A percentile compares a stretch with the other conserved stretches of the same genome.
Evolutionary conservation across 2,113 vertebrate species (phyloP).

Genomic region (Ranitomeya variabilis): DNA sequence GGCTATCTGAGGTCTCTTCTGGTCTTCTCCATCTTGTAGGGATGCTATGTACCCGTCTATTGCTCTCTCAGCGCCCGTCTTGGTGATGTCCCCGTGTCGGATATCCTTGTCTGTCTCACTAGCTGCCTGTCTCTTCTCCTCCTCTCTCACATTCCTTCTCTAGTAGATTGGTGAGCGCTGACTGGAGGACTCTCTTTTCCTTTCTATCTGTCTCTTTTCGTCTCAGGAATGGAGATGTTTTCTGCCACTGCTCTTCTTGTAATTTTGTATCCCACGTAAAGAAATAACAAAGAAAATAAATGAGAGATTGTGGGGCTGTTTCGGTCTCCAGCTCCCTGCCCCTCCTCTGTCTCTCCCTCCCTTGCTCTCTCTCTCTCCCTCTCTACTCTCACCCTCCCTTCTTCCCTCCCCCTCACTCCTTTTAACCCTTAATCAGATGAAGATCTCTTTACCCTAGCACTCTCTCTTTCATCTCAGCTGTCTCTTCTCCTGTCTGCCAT

Average conservation of each 20-base stretch:
- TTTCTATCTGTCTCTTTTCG: slow-evolving; percentile 2
- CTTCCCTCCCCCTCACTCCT: slow-evolving; percentile 21
- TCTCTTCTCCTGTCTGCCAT: slow-evolving; percentile 30
- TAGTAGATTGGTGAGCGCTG: not conserved
- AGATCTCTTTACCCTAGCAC: slow-evolving; percentile 33
- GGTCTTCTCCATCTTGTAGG: slow-evolving; percentile 13
- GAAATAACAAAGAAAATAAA: slow-evolving; percentile 58
- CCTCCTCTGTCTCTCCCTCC: slow-evolving; percentile 52
- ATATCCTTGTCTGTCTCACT: slow-evolving; percentile 12
- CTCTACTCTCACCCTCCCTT: slow-evolving; percentile 23
- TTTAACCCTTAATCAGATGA: slow-evolving; percentile 40
- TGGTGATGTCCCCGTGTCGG: not conserved
- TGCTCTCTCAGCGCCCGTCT: not conserved
- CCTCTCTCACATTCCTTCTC: slow-evolving; percentile 27
- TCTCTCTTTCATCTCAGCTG: slow-evolving; percentile 33
- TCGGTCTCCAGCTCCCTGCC: slow-evolving; percentile 49
- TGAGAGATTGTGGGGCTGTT: slow-evolving; percentile 58
- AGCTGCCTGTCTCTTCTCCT: slow-evolving; percentile 37
- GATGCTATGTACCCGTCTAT: not conserved
- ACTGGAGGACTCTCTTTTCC: not conserved
- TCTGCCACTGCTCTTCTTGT: slow-evolving; percentile 33
- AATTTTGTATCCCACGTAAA: slow-evolving; percentile 55
- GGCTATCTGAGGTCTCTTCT: slow-evolving; percentile 25
- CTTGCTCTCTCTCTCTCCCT: slow-evolving; percentile 23
- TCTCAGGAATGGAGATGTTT: slow-evolving; percentile 18